phyloP scores from a whole-genome alignment of 2,888 invertebrate genomes.

The Labia minor region DNA sequence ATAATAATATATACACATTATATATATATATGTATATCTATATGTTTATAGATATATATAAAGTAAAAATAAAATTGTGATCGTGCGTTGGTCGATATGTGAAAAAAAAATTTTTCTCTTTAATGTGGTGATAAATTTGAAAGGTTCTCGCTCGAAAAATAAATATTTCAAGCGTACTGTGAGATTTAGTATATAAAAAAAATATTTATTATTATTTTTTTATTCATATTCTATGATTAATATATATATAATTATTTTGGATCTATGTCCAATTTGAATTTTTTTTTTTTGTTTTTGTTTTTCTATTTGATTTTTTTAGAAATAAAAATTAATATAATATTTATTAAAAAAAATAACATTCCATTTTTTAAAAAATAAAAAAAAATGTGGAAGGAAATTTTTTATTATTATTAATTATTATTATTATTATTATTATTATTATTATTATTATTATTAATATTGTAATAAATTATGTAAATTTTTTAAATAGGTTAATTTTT shows the following conservation, averaged over 20 bases:
- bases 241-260: too few species aligned
- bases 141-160: neutral
- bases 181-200: too few species aligned
- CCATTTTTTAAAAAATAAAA: too few species aligned
- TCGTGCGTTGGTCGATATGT: constrained; percentile 7
- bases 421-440: neutral
- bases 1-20: too few species aligned
- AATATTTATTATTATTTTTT: neutral
- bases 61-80: neutral
- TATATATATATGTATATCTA: too few species aligned
- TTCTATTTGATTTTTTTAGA: too few species aligned
- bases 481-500: constrained; percentile 2
- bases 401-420: neutral
- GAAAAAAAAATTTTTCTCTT: neutral
- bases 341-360: neutral
- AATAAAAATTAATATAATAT: too few species aligned
- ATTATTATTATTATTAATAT: neutral
- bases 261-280: too few species aligned
- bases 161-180: neutral
- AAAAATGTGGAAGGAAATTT: neutral
- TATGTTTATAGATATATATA: too few species aligned
- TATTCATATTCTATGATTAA: neutral
- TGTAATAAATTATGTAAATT: constrained; percentile 4
- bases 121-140: neutral
- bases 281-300: too few species aligned